Evolutionary conservation across 23 tunicate genomes (phyloP).

Genomic region (Ciona savignyi): DNA sequence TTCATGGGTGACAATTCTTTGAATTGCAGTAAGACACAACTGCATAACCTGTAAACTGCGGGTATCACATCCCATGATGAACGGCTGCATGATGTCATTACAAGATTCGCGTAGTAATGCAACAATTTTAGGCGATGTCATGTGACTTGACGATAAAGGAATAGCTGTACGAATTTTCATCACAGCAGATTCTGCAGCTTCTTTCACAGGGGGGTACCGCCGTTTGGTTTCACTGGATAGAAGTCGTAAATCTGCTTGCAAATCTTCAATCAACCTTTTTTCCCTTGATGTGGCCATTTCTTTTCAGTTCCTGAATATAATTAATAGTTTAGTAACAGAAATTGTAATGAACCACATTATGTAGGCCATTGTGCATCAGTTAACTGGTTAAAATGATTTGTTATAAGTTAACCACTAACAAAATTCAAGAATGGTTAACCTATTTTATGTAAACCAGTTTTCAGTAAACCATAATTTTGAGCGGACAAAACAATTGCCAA

Average conservation of each 20-base stretch:
- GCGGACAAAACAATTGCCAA: too few relatives aligned
- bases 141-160: constrained; percentile 13
- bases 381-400: too few relatives aligned
- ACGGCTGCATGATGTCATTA: constrained; percentile 82
- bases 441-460: too few relatives aligned
- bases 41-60: constrained; percentile 54
- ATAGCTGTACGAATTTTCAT: constrained; percentile 84
- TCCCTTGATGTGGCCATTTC: constrained; percentile 51
- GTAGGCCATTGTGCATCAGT: too few relatives aligned
- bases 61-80: constrained; percentile 98
- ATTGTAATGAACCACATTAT: too few relatives aligned
- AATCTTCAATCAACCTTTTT: constrained; percentile 72
- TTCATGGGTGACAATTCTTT: constrained; percentile 83
- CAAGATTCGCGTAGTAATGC: constrained; percentile 37
- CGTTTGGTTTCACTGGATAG: constrained; percentile 88
- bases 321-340: too few relatives aligned
- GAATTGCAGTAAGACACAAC: constrained; percentile 80
- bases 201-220: constrained; percentile 80
- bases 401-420: too few relatives aligned
- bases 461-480: too few relatives aligned
- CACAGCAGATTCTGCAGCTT: constrained; percentile 97
- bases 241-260: constrained; percentile 66
- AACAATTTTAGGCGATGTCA: constrained; percentile 14
- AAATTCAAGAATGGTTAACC: too few relatives aligned
- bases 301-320: too few relatives aligned